phyloP scores from a whole-genome alignment of 2,888 invertebrate species.

The Caenorhabditis virilis region DNA sequence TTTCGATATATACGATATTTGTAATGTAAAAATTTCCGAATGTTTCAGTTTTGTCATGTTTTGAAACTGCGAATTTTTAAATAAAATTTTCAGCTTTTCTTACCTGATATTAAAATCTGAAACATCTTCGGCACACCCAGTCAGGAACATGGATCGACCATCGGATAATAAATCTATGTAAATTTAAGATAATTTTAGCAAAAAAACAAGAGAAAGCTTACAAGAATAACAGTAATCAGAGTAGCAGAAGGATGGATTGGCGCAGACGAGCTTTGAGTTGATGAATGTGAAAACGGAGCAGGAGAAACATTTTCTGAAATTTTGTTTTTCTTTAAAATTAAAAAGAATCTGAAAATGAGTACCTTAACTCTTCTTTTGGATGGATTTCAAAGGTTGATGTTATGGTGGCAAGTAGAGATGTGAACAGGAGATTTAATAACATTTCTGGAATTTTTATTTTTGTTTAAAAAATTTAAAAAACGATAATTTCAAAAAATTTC shows the following conservation, averaged over 20 bases:
- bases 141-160: constrained; percentile 38
- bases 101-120: constrained; percentile 35
- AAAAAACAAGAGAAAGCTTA: constrained; percentile 7
- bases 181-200: neutral
- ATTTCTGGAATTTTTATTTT: neutral
- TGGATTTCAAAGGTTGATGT: constrained; percentile 23
- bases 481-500: too few relatives aligned
- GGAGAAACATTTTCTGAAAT: constrained; percentile 39
- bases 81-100: too few relatives aligned
- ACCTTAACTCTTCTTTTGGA: constrained; percentile 27
- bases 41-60: too few relatives aligned
- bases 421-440: constrained; percentile 6
- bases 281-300: constrained; percentile 49
- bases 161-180: constrained; percentile 37
- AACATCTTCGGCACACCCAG: constrained; percentile 43
- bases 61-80: too few relatives aligned
- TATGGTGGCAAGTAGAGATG: constrained; percentile 10
- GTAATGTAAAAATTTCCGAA: too few relatives aligned
- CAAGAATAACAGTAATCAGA: constrained; percentile 42
- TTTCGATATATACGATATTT: too few relatives aligned
- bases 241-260: constrained; percentile 40
- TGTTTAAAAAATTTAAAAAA: too few relatives aligned
- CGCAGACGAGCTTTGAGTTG: constrained; percentile 38
- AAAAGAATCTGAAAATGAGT: neutral
- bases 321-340: constrained; percentile 2